phyloP scores from a whole-genome alignment of 2,797 vertebrate species.

The Megaceryle alcyon region DNA sequence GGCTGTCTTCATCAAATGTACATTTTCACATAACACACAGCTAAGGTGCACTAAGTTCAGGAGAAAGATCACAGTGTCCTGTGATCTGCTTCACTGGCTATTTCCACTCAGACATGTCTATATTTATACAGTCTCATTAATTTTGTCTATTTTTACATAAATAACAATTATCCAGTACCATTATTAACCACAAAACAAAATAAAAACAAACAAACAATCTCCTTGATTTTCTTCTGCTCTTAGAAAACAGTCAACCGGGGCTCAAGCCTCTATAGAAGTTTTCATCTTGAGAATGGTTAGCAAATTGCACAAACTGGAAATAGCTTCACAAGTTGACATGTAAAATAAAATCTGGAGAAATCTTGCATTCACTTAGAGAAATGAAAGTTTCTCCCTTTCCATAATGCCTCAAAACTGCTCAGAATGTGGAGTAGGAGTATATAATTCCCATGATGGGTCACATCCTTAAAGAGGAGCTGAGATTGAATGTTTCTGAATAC shows the following conservation, averaged over 20 bases:
- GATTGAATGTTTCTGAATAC: not conserved
- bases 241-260: not conserved
- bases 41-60: not conserved
- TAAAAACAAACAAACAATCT: not conserved
- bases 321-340: not conserved
- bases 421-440: not conserved
- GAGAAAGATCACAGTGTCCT: not conserved
- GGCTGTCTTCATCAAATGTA: not conserved
- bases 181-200: not conserved
- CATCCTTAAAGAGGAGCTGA: not conserved
- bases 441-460: not conserved
- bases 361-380: constrained; percentile 37
- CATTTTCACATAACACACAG: not conserved
- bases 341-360: constrained; percentile 30
- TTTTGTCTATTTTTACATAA: not conserved
- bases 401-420: not conserved
- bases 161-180: not conserved
- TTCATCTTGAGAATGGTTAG: not conserved
- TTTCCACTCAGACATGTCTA: not conserved
- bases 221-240: not conserved
- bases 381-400: constrained; percentile 44
- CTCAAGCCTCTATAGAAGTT: not conserved
- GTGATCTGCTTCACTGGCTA: not conserved
- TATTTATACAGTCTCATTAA: not conserved
- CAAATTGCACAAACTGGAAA: not conserved